Evolutionary conservation across 1,140 invertebrate genomes (phyloP), one percentile per base, ranked within the genome.

Genomic region (Nasonia vitripennis): DNA sequence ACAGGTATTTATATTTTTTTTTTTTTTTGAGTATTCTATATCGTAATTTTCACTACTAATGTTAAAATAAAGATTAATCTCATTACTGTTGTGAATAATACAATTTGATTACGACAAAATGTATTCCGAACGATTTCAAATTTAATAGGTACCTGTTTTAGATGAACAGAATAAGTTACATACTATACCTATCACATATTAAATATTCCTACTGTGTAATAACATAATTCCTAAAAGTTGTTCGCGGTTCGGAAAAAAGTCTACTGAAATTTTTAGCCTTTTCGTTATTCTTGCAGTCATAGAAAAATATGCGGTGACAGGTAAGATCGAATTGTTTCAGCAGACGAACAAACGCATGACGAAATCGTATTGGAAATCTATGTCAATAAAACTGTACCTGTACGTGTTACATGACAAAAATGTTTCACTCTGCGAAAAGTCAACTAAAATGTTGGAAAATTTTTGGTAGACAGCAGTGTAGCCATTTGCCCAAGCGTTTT

Each of bases 311-410:
- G 10, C 11, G 37, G 14, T 12, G 51, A 23, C 10, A 67, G 31
- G 41, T 17, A 81, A 71, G 71, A 81, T 81, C 79, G 68, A 81
- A 81, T 81, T 1, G 37, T 23, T 81, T 71, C 41, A 41, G 67
- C 7, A n/a, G 10, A 31, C 51, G 78, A 34, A 34, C 45, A 80
- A 67, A 80, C 31, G 78, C 17, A 31, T 55, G 55, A 48, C 45
- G 68, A 17, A 41, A 34, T 41, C 37, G 62, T 55, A 71, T 71
- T 48, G 79, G 67, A 71, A 81, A 81, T 81, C 62, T 41, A 71
- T 41, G 79, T 71, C 79, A 71, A 71, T 81, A 71, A 70, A 81
- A 79, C 12, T 79, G 78, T 79, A 67, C n/a, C 27, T 7, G 23
- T 31, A 79, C 78, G 78, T 41, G 78, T 31, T 68, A 67, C 78